A percentile compares a stretch with the other conserved stretches of the same genome.
Evolutionary conservation across 1,140 invertebrate species (phyloP).

Genomic region (Hycleus cichorii): DNA sequence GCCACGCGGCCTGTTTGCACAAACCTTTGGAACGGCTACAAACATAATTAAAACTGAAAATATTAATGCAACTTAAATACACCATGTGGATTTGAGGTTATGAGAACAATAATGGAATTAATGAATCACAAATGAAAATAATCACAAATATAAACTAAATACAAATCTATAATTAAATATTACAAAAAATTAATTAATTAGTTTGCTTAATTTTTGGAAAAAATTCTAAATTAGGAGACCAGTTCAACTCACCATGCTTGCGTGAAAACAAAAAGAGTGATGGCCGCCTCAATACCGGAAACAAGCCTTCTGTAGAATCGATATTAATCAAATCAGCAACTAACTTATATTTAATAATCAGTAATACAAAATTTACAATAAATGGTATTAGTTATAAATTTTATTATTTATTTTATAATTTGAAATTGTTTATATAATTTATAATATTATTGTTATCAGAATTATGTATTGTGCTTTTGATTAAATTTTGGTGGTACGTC

Average conservation of each 20-base stretch:
- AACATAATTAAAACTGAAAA: slow-evolving; percentile 26
- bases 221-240: not conserved
- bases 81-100: slow-evolving; percentile 3
- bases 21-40: slow-evolving; percentile 85
- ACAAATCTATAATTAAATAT: not conserved
- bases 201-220: not conserved
- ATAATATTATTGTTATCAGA: too few species aligned
- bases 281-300: slow-evolving; percentile 9
- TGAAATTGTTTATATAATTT: too few species aligned
- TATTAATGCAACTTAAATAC: slow-evolving; percentile 2
- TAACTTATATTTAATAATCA: not conserved
- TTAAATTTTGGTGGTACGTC: too few species aligned
- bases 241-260: slow-evolving; percentile 9
- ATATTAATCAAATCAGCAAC: slow-evolving; percentile 6
- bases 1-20: slow-evolving; percentile 96
- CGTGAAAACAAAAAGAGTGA: slow-evolving; percentile 11
- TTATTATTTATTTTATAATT: too few species aligned
- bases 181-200: not conserved
- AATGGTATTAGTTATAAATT: too few species aligned
- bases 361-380: too few species aligned
- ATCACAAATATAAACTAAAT: not conserved
- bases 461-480: too few species aligned
- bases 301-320: not conserved
- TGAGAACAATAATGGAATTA: not conserved
- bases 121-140: not conserved